These are phyloP conservation scores for Nymphalis c-album DNA, from an alignment of 2,888 invertebrate genomes.

Conservation along the genomic window DNA sequence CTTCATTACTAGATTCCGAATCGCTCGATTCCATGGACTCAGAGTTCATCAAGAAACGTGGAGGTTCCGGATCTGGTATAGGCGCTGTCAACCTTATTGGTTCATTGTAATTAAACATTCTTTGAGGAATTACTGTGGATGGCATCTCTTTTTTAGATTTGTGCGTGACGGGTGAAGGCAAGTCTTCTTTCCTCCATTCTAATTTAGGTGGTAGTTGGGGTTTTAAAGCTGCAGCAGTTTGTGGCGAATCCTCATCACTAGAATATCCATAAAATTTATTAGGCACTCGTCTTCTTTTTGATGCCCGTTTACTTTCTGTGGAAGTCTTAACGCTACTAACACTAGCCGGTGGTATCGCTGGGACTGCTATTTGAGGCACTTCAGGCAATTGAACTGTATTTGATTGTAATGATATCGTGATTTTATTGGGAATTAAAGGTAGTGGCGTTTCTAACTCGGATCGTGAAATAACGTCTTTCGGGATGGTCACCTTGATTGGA, in stretches of 20 bases:
- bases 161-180: conserved; percentile 81
- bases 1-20: conserved; percentile 80
- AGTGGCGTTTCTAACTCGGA: conserved; percentile 53
- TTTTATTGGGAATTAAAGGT: conserved; percentile 67
- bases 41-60: conserved; percentile 71
- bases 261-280: conserved; percentile 94
- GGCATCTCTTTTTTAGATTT: conserved; percentile 75
- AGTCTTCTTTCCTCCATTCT: conserved; percentile 88
- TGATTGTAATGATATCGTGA: conserved; percentile 76
- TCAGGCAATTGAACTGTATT: conserved; percentile 77
- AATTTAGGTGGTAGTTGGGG: conserved; percentile 84
- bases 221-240: conserved; percentile 75
- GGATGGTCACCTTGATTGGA: conserved; percentile 83
- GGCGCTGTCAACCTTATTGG: conserved; percentile 77
- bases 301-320: conserved; percentile 85
- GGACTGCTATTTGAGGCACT: conserved; percentile 50
- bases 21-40: conserved; percentile 77
- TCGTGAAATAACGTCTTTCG: conserved; percentile 72
- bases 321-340: conserved; percentile 52
- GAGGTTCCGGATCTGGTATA: conserved; percentile 74
- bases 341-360: conserved; percentile 36
- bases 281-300: conserved; percentile 90
- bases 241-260: conserved; percentile 88
- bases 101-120: conserved; percentile 67
- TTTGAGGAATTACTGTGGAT: conserved; percentile 65